Evolutionary conservation across 2,113 vertebrate genomes (phyloP).

Genomic region (Phrynosoma platyrhinos): DNA sequence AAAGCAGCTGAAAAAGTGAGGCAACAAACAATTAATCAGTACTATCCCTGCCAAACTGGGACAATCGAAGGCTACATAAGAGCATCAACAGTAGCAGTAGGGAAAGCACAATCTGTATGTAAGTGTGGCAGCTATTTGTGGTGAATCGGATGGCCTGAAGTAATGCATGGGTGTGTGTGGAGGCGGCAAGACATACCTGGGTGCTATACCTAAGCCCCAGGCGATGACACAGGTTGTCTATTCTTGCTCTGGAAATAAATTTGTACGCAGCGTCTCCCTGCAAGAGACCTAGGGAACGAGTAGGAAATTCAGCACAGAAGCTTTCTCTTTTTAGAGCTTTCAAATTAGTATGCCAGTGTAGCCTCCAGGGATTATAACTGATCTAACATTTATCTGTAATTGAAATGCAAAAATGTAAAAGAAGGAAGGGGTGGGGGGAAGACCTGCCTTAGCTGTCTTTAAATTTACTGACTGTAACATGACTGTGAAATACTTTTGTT

Average conservation of each 20-base stretch:
- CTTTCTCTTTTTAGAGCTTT: conserved; percentile 10
- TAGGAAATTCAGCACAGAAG: conserved; percentile 21
- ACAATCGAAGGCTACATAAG: too few relatives aligned
- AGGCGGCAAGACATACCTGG: neutral
- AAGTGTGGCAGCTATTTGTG: too few relatives aligned
- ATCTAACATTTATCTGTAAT: conserved; percentile 38
- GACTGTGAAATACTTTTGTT: conserved; percentile 33
- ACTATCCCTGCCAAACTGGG: too few relatives aligned
- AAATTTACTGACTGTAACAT: conserved; percentile 47
- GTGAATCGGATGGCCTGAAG: too few relatives aligned
- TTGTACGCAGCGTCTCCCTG: neutral
- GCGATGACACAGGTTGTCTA: neutral
- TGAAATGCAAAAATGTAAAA: conserved; percentile 43
- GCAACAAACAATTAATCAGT: too few relatives aligned
- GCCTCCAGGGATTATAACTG: conserved; percentile 30
- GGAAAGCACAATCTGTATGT: too few relatives aligned
- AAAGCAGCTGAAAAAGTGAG: too few relatives aligned
- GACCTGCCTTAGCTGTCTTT: conserved; percentile 47
- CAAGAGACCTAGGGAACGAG: neutral
- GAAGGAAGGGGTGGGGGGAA: neutral
- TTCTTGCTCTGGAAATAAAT: neutral
- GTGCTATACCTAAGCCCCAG: too few relatives aligned
- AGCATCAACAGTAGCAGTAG: too few relatives aligned
- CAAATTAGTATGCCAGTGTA: conserved; percentile 42
- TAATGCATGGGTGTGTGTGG: too few relatives aligned